Base-by-base conservation (phyloP, 2,888 invertebrate genomes). In the Gandaritis pyraliata region DNA sequence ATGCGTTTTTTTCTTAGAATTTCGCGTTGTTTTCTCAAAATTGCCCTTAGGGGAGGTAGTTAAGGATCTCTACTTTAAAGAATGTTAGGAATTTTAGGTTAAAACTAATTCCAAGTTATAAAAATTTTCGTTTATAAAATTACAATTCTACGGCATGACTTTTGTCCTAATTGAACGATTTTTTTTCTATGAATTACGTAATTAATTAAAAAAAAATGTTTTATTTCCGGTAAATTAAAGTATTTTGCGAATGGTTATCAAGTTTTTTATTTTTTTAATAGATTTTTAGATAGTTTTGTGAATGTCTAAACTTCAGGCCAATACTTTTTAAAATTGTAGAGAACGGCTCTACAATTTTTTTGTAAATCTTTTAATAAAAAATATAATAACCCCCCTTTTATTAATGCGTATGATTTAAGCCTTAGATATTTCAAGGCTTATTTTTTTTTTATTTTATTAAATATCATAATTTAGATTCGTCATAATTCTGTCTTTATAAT, bases 1-100 rank as follows among this genome's bases (percentile, higher is more conserved):
- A 55, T 59, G 58, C 41, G 68, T 70, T 72, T 72, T 73, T 72
- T 81, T 78, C 73, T 67, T 4, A 48, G 76, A 79, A 81, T 66
- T 66, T 30, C 47, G 43, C 43, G 48, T 52, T 52, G 50, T 70
- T 78, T 80, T 78, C 75, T 66, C 54, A 60, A 71, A 76, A 80
- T 13, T 6, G 53, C 66, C 59, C 49, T 56, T 29, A 57, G 45
- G 55, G 33, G 30, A 11, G 5, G 29, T 10, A 45, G 55, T 13
- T 18, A 13, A 45, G 29, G 41, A 15, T 16, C 36, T 58, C 11
- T 30, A 48, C 51, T n/a, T 47, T 59, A 16, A 10, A 4, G 3
- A 50, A 52, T 55, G 51, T 57, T 41, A 7, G 13, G 12, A 52
- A 29, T 45, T 60, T 56, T 38, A 12, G 56, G 23, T 55, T 52